Conservation (phyloP, 2,888 invertebrate genomes). For the Ichneumoninae sp. region DNA sequence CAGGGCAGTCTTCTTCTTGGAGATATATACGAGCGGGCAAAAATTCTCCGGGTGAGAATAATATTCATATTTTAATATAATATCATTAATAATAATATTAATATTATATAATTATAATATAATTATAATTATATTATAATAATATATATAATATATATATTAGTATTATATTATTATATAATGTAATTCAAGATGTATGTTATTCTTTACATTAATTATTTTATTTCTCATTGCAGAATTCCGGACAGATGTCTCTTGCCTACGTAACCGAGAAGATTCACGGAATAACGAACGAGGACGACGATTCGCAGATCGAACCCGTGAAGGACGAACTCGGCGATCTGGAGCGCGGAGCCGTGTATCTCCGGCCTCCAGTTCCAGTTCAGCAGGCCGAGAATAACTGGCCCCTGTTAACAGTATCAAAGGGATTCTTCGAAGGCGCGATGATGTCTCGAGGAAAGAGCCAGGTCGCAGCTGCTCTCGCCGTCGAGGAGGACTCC, state of each 20-base stretch:
- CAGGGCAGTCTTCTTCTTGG: slow-evolving; percentile 97
- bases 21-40: slow-evolving; percentile 95
- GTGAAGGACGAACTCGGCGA: slow-evolving; percentile 90
- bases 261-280: slow-evolving; percentile 98
- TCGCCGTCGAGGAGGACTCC: slow-evolving; percentile 87
- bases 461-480: slow-evolving; percentile 85
- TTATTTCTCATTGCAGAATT: slow-evolving; percentile 80
- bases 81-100: not conserved
- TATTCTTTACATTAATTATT: not conserved
- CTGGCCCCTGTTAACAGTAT: slow-evolving; percentile 98
- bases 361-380: slow-evolving; percentile 95
- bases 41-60: slow-evolving; percentile 88
- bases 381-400: slow-evolving; percentile 96
- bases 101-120: too few species aligned
- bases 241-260: slow-evolving; percentile 91
- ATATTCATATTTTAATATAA: not conserved
- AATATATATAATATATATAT: too few species aligned
- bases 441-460: slow-evolving; percentile 85
- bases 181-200: not conserved
- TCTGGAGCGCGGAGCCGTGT: slow-evolving; percentile 90
- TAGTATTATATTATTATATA: not conserved
- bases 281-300: slow-evolving; percentile 92
- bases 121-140: too few species aligned
- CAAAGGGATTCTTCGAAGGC: slow-evolving; percentile 89
- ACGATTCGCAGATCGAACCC: slow-evolving; percentile 87